A percentile compares a stretch with the other conserved stretches of the same genome.
phyloP scores from a whole-genome alignment of 2,113 vertebrate genomes.

The Nannobrachium achirus region DNA sequence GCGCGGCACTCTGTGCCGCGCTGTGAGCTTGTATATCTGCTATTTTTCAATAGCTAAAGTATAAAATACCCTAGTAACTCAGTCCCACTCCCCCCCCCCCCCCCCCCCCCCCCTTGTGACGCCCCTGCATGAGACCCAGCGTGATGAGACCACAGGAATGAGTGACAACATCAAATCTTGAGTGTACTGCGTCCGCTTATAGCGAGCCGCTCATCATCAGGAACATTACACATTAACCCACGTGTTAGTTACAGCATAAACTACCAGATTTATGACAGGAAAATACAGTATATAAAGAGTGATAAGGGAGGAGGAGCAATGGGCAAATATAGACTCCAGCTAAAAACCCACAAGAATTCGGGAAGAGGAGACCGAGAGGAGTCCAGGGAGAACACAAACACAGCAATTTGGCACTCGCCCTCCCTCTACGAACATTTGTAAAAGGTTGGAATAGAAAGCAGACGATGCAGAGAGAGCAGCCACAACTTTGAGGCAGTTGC shows the following conservation, averaged over 20 bases:
- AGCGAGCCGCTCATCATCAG: not conserved
- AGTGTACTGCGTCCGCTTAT: not conserved
- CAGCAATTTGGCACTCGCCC: too few species aligned
- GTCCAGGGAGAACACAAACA: not conserved
- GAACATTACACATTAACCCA: constrained; percentile 34
- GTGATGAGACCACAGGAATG: not conserved
- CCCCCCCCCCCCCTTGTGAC: too few species aligned
- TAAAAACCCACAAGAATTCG: not conserved
- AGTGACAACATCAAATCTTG: not conserved
- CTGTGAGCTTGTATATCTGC: too few species aligned
- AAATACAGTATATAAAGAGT: constrained; percentile 1
- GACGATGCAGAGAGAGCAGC: not conserved
- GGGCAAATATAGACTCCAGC: not conserved
- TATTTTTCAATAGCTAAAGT: too few species aligned
- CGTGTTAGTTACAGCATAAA: not conserved
- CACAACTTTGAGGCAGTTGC: not conserved
- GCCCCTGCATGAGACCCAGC: too few species aligned
- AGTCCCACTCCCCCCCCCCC: too few species aligned
- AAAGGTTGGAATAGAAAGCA: not conserved
- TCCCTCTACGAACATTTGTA: too few species aligned
- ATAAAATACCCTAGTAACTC: too few species aligned
- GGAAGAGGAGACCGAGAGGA: not conserved
- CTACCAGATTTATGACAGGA: constrained; percentile 24
- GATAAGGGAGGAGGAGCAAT: constrained; percentile 38
- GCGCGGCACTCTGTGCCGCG: too few species aligned